Evolutionary conservation across 2,113 vertebrate genomes (phyloP), one percentile per base, ranked within the genome.

Genomic region (Pelusios castaneus): DNA sequence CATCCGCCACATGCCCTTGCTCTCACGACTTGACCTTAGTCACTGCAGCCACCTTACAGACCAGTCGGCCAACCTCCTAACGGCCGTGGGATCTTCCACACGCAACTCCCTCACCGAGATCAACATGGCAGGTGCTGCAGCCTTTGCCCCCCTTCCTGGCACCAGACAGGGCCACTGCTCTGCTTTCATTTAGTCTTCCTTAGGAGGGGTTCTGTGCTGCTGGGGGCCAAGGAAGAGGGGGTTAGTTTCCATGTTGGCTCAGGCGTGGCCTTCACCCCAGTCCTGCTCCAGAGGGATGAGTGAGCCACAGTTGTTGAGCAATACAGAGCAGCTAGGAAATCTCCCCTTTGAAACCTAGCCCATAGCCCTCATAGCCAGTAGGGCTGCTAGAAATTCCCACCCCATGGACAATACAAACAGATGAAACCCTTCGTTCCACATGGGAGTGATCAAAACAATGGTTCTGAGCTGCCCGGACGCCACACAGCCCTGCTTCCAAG

Each of bases 1-100:
- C 96, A 99, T 99, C 95, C 99, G 99, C 93, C 99, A 99, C 95
- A 99, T 99, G 99, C 99, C 99, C 96, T 98, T 99, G 97, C 98
- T 99, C 95, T 99, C 99, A 81, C 99, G 99, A 93, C 98, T 99
- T 76, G 99, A 99, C 98, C 98, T 99, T 91, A 99, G 99, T 94
- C 99, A 99, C 97, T 99, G 99, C 98, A 99, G 98, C 97, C 98
- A 98, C 96, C 97, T 99, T 96, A 99, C 99, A 2, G 99, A 99
- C 97, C 98, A 99, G 98, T 99, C 99, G 79, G 97, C 99, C 96
- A 99, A 99, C 97, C 98, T 99, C 85, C 99, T 99, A 93, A 99
- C 99, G 0, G 99, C 99, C 8, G 99, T 99, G 84, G 99, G 99
- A 95, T 99, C 99, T 22, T 99, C 99, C 97, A 99, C 99, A 1